Conservation (phyloP, 2,797 vertebrate species). For the Odontamblyopus lacepedii region DNA sequence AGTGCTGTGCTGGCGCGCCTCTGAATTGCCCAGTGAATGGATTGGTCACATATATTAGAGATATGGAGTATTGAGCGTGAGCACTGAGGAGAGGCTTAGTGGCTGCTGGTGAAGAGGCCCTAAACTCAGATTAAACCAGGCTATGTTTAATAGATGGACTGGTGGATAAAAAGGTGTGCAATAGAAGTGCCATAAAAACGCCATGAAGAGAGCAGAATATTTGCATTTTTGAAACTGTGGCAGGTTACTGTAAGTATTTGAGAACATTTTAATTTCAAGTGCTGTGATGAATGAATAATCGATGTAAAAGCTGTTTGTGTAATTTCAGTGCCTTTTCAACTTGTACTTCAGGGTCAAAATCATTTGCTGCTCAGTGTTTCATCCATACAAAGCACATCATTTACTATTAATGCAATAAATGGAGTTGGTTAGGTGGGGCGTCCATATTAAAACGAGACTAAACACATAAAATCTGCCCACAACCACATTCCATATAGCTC, state of each 20-base stretch:
- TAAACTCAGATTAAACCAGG: conserved; percentile 59
- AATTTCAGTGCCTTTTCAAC: too few species aligned
- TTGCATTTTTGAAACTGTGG: conserved; percentile 42
- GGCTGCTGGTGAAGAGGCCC: conserved; percentile 58
- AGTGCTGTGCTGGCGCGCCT: conserved; percentile 69
- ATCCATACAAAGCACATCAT: neutral
- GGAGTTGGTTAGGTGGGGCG: neutral
- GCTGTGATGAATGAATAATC: neutral
- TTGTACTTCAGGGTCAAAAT: neutral
- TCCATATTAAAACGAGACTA: neutral
- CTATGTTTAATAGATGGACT: conserved; percentile 66
- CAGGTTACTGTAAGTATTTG: conserved; percentile 11
- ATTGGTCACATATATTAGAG: conserved; percentile 73
- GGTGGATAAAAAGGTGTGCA: conserved; percentile 23
- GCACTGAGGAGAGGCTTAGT: conserved; percentile 53
- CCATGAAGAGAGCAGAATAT: conserved; percentile 57
- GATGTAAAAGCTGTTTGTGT: too few species aligned
- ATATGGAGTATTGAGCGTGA: conserved; percentile 61
- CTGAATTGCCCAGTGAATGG: conserved; percentile 72
- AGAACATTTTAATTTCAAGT: neutral
- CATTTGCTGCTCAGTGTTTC: neutral
- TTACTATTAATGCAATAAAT: neutral
- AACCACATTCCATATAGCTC: too few species aligned
- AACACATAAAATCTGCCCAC: too few species aligned
- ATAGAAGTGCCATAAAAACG: neutral